A percentile compares a stretch with the other conserved stretches of the same genome.
phyloP scores from a whole-genome alignment of 37 sponge, comb jelly and placozoan genomes.

The Halichondria panicea region DNA sequence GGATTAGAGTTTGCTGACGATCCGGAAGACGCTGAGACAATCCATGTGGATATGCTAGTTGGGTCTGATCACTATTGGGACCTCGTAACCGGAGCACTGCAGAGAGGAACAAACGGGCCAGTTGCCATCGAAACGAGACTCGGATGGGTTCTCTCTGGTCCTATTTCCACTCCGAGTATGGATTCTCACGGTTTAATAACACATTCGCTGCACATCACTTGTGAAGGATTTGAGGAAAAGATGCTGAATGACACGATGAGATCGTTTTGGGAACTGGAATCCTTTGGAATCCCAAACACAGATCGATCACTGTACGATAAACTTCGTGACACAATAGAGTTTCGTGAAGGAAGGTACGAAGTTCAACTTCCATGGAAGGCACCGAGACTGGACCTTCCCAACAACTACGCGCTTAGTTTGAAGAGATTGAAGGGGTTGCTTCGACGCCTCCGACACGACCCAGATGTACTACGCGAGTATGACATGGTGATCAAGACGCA shows the following conservation, averaged over 20 bases:
- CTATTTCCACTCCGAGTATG: not conserved
- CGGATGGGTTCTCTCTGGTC: slow-evolving; percentile 35
- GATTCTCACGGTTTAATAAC: slow-evolving; percentile 1
- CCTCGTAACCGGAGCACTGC: slow-evolving; percentile 14
- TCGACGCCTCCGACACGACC: slow-evolving; percentile 2
- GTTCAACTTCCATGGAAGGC: slow-evolving; percentile 39
- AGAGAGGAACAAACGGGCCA: slow-evolving; percentile 22
- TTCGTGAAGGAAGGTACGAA: slow-evolving; percentile 32
- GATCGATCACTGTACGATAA: slow-evolving; percentile 27
- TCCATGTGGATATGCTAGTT: slow-evolving; percentile 16
- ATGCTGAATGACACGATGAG: slow-evolving; percentile 11
- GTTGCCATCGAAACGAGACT: slow-evolving; percentile 15
- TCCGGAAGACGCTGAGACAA: not conserved
- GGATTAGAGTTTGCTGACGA: slow-evolving; percentile 23
- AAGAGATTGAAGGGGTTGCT: slow-evolving; percentile 22
- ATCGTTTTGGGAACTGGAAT: slow-evolving; percentile 44
- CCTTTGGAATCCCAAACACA: slow-evolving; percentile 12
- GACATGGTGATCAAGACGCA: slow-evolving; percentile 28
- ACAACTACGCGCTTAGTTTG: slow-evolving; percentile 35
- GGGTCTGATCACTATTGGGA: slow-evolving; percentile 35
- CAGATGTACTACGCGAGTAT: slow-evolving; percentile 15
- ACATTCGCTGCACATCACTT: slow-evolving; percentile 2
- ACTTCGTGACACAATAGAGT: not conserved
- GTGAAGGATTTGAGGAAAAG: not conserved
- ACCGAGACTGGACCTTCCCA: not conserved